A percentile compares a stretch with the other conserved stretches of the same genome.
Conservation (phyloP, 2,113 vertebrate genomes). For the Vicugna pacos region DNA sequence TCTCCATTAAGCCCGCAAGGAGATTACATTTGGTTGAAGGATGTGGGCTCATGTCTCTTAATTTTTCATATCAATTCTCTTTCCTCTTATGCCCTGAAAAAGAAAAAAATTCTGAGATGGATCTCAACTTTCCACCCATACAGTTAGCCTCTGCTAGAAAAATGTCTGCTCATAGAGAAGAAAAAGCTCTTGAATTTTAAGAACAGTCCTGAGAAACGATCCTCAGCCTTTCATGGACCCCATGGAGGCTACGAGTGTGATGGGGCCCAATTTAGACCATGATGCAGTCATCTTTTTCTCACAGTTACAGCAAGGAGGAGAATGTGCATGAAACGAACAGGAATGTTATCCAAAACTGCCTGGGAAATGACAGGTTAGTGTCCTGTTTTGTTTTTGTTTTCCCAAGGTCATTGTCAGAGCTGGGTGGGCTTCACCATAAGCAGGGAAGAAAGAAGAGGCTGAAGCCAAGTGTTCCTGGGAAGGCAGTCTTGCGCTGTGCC, state of each 20-base stretch:
- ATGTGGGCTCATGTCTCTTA: neutral
- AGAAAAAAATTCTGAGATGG: neutral
- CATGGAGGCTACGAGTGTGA: too few species aligned
- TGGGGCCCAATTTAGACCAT: neutral
- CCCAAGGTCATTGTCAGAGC: neutral
- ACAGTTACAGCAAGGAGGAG: neutral
- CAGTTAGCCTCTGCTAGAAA: neutral
- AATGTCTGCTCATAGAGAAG: neutral
- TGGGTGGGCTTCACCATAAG: neutral
- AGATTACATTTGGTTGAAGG: neutral
- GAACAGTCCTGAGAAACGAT: neutral
- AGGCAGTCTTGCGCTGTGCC: rapidly evolving
- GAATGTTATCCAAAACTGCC: neutral
- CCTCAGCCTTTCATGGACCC: neutral
- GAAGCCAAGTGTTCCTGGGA: rapidly evolving
- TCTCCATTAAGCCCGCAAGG: neutral
- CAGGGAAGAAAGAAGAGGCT: neutral
- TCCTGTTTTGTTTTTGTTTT: neutral
- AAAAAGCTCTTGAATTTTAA: neutral
- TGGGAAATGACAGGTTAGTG: neutral
- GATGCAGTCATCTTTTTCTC: neutral
- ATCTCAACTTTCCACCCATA: neutral
- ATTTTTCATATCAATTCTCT: neutral
- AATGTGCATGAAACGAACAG: neutral
- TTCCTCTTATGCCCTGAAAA: neutral